phyloP scores from a whole-genome alignment of 2,113 vertebrate genomes.

The Rhynchopsitta pachyrhyncha region DNA sequence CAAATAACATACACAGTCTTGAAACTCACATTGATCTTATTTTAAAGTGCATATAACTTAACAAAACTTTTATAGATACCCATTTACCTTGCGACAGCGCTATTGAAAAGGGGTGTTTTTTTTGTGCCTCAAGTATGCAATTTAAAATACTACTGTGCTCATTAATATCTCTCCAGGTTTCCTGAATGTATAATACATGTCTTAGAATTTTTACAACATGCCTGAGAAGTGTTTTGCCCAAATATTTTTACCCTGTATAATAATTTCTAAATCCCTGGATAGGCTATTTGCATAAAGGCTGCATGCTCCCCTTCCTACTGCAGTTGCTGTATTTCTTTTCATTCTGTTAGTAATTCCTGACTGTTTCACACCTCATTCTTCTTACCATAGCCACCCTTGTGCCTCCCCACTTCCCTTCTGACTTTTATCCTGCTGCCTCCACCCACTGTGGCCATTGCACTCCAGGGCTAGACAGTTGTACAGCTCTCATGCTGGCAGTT shows the following conservation, averaged over 20 bases:
- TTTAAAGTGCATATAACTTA: not conserved
- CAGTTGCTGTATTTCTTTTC: not conserved
- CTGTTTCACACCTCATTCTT: not conserved
- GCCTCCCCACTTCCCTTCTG: not conserved
- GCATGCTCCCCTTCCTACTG: not conserved
- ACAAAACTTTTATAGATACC: not conserved
- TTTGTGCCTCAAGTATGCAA: not conserved
- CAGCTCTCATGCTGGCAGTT: not conserved
- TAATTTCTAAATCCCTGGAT: not conserved
- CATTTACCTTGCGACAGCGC: not conserved
- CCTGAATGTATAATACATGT: not conserved
- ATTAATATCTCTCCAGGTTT: not conserved
- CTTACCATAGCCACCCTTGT: not conserved
- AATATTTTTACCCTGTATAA: not conserved
- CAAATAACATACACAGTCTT: not conserved
- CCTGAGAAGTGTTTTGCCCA: not conserved
- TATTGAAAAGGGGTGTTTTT: not conserved
- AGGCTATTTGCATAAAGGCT: not conserved
- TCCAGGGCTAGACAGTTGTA: not conserved
- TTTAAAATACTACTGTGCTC: not conserved
- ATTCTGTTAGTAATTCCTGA: not conserved
- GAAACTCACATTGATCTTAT: not conserved
- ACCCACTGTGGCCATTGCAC: not conserved
- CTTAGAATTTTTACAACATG: not conserved
- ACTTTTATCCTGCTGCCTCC: not conserved